Evolutionary conservation across 1,140 invertebrate genomes (phyloP).

Genomic region (Drosophila pruinosa): DNA sequence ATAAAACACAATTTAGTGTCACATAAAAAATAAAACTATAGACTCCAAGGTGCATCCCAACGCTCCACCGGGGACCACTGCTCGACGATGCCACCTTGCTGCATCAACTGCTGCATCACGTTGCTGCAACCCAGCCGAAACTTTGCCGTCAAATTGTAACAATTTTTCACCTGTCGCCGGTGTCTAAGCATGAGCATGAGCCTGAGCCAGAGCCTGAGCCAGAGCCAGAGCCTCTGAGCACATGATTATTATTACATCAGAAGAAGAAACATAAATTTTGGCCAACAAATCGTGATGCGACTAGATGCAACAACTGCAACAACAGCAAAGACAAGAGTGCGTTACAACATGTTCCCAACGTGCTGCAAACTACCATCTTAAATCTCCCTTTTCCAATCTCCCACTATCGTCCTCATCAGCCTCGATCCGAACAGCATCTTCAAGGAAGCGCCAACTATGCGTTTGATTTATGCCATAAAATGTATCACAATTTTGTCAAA

Average conservation of each 20-base stretch:
- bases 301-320: constrained; percentile 19
- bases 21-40: constrained; percentile 51
- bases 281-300: constrained; percentile 62
- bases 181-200: background rate
- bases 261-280: constrained; percentile 72
- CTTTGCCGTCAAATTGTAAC: constrained; percentile 75
- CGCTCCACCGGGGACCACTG: too few relatives aligned
- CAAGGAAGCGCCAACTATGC: constrained; percentile 62
- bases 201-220: background rate
- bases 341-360: constrained; percentile 53
- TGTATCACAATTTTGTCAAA: constrained; percentile 26
- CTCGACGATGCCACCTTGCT: constrained; percentile 10
- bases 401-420: constrained; percentile 32
- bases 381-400: background rate
- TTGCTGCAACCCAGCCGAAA: constrained; percentile 50
- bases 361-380: background rate
- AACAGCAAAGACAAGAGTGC: constrained; percentile 32
- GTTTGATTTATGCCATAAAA: constrained; percentile 67
- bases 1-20: constrained; percentile 67
- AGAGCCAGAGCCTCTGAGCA: constrained; percentile 24
- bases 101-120: constrained; percentile 59
- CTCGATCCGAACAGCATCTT: constrained; percentile 29
- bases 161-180: constrained; percentile 78
- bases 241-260: constrained; percentile 81
- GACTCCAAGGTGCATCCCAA: background rate